Conservation (phyloP, 2,888 invertebrate species). For the Drosophila gaucha region DNA sequence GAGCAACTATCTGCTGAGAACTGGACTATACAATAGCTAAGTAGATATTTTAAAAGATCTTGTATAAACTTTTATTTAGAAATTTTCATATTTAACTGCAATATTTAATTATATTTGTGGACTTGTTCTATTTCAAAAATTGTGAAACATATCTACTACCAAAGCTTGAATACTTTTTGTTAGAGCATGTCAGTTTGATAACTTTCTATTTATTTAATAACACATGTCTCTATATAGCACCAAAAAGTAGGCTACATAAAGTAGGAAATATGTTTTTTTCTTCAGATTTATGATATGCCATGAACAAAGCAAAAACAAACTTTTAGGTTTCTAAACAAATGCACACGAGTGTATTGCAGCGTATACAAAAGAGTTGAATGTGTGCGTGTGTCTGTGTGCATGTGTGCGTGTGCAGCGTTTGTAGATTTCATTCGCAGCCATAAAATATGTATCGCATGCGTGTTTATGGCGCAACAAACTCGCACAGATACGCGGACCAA, state of each 20-base stretch:
- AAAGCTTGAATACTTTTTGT: not conserved
- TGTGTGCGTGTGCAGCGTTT: conserved; percentile 27
- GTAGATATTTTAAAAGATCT: too few species aligned
- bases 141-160: not conserved
- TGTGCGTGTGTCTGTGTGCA: conserved; percentile 11
- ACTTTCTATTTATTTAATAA: not conserved
- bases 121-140: too few species aligned
- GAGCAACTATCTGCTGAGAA: too few species aligned
- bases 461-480: conserved; percentile 61
- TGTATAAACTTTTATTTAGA: too few species aligned
- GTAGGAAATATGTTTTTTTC: conserved; percentile 3
- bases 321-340: conserved; percentile 24
- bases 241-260: conserved; percentile 39
- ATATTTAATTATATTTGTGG: too few species aligned
- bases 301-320: conserved; percentile 9
- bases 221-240: not conserved
- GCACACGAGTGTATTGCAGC: conserved; percentile 9
- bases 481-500: conserved; percentile 5
- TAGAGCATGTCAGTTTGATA: not conserved
- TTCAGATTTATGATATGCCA: conserved; percentile 18
- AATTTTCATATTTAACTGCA: too few species aligned
- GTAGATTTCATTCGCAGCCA: conserved; percentile 55
- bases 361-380: conserved; percentile 11
- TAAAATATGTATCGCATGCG: conserved; percentile 71
- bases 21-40: too few species aligned